Conservation (phyloP, 92 coral and sea anemone species). For the Meandrina meandrites region DNA sequence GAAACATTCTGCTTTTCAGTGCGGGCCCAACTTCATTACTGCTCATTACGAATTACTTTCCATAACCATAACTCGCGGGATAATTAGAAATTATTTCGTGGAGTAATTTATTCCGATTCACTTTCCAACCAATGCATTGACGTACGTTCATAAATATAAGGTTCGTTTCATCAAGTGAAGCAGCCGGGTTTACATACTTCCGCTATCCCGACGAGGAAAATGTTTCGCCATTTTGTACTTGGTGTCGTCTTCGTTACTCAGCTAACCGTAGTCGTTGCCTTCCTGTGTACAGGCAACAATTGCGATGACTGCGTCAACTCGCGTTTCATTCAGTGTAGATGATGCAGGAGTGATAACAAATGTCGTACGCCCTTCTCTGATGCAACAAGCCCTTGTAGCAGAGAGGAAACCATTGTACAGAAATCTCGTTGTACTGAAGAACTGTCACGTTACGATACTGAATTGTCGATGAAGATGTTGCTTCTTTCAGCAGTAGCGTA, state of each 20-base stretch:
- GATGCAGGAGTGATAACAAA: conserved; percentile 58
- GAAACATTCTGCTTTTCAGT: no score
- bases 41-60: no score
- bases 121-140: neutral
- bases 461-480: conserved; percentile 66
- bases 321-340: conserved; percentile 36
- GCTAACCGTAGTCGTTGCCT: neutral
- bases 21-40: no score
- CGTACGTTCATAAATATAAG: neutral
- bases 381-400: conserved; percentile 47
- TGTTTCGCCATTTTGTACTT: neutral
- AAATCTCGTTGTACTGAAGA: conserved; percentile 14
- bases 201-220: neutral
- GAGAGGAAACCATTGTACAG: conserved; percentile 39
- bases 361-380: conserved; percentile 56
- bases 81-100: no score
- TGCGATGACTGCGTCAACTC: conserved; percentile 21
- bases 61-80: no score
- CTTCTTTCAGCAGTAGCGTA: conserved; percentile 60
- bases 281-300: neutral
- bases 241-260: neutral
- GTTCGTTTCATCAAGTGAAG: neutral
- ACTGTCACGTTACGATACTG: conserved; percentile 37
- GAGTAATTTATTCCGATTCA: neutral
- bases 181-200: neutral